Evolutionary conservation across 2,888 invertebrate genomes (phyloP).

Genomic region (Tiliacea citrago): DNA sequence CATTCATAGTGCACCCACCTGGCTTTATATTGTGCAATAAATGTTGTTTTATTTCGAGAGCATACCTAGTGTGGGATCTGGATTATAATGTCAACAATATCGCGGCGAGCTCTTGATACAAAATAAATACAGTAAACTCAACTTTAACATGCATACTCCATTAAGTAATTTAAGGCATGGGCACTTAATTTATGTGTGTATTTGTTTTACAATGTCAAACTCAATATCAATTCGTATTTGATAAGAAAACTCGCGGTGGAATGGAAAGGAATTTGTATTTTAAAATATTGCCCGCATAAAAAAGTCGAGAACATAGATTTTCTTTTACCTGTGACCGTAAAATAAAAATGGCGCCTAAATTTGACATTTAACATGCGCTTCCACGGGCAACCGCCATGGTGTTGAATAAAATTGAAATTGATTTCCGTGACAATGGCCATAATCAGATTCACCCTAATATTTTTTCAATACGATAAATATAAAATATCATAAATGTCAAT

Average conservation of each 20-base stretch:
- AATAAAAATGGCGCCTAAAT: slow-evolving; percentile 29
- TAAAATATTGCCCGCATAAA: slow-evolving; percentile 1
- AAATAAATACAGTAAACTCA: slow-evolving; percentile 37
- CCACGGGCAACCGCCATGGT: neutral
- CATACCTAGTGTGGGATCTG: slow-evolving; percentile 22
- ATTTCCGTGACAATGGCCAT: slow-evolving; percentile 49
- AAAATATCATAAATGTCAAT: slow-evolving; percentile 61
- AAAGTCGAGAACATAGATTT: slow-evolving; percentile 16
- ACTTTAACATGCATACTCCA: slow-evolving; percentile 42
- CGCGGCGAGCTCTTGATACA: slow-evolving; percentile 14
- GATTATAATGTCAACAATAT: slow-evolving; percentile 57
- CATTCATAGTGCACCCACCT: slow-evolving; percentile 26
- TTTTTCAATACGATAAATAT: slow-evolving; percentile 52
- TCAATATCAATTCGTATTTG: slow-evolving; percentile 1
- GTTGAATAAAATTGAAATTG: slow-evolving; percentile 39
- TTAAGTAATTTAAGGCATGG: slow-evolving; percentile 39
- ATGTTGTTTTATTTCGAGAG: slow-evolving; percentile 40
- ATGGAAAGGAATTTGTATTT: neutral
- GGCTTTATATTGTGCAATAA: slow-evolving; percentile 33
- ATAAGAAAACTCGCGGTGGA: neutral
- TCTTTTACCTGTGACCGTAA: slow-evolving; percentile 12
- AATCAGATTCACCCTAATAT: slow-evolving; percentile 43
- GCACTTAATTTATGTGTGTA: neutral
- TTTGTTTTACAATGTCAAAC: slow-evolving; percentile 18
- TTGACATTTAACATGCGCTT: slow-evolving; percentile 37